Base-by-base conservation (phyloP, 2,888 invertebrate genomes). In the Cistogaster globosa region DNA sequence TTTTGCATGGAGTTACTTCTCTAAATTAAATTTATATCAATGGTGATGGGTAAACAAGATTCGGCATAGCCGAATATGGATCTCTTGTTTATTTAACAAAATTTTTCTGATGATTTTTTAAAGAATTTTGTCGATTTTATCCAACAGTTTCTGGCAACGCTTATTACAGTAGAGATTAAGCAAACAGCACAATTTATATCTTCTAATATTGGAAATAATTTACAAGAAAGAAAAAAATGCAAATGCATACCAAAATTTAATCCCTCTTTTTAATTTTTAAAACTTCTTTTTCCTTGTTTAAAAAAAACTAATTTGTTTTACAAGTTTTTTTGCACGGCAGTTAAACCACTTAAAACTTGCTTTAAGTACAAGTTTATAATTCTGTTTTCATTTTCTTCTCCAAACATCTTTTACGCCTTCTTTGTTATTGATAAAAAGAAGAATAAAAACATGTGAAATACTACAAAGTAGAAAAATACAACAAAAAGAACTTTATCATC, bases 391-490 rank as follows among this genome's bases (percentile, higher is more conserved):
- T 58, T 45, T 26, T 78, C 9, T 71, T 55, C 38, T 62, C 18
- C 26, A 60, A 74, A 75, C 81, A 78, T 74, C 74, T 75, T 82
- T 82, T 65, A 85, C 85, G 85, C 85, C 85, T 85, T 77, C 82
- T 77, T 65, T 75, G 57, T 76, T 76, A 48, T 0, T 11, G 0
- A 42, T 0, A 42, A 12, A 38, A 68, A 45, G 0, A 58, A 60
- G 12, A 51, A 60, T 20, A 48, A 45, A 20, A 26, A 2, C 14
- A 38, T 42, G 8, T 9, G 9, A 58, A 58, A 60, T 16, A 48
- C 18, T 62, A 22, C 12, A 45, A 63, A 45, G 8, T 36, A 51
- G 8, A 51, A 69, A 22, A 58, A 67, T 65, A 65, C 0, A 20
- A 22, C 6, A 63, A 71, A 42, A 65, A 75, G 51, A 76, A 67